Percentiles rank a stretch among this genome's conserved stretches.
Conservation (phyloP, 2,888 invertebrate species). For the Philereme vetulata region DNA sequence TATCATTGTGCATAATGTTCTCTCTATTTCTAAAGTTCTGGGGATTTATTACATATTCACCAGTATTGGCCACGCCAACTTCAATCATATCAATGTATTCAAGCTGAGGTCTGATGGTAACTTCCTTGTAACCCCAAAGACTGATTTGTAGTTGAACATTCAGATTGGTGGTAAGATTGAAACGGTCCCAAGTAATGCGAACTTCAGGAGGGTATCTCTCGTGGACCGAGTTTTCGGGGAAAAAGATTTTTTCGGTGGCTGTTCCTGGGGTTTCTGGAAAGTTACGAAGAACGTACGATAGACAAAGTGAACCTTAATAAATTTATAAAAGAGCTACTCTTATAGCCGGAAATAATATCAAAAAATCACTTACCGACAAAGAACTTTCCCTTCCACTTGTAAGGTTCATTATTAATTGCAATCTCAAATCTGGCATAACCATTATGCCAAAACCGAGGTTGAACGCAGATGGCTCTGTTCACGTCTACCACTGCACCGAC, state of each 20-base stretch:
- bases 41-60: slow-evolving; percentile 89
- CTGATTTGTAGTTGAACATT: slow-evolving; percentile 91
- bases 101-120: slow-evolving; percentile 90
- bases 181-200: slow-evolving; percentile 91
- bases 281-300: neutral
- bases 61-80: slow-evolving; percentile 86
- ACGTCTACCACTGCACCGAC: slow-evolving; percentile 89
- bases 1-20: slow-evolving; percentile 87
- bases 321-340: no score
- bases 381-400: slow-evolving; percentile 95
- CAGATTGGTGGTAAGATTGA: slow-evolving; percentile 92
- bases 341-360: no score
- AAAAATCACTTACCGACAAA: slow-evolving; percentile 89
- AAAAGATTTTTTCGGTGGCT: slow-evolving; percentile 93
- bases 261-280: slow-evolving; percentile 92
- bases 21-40: slow-evolving; percentile 88
- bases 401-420: slow-evolving; percentile 91
- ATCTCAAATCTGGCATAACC: slow-evolving; percentile 95
- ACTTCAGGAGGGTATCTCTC: slow-evolving; percentile 89
- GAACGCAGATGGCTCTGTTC: slow-evolving; percentile 95
- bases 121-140: slow-evolving; percentile 95
- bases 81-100: slow-evolving; percentile 91
- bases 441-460: slow-evolving; percentile 93
- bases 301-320: no score
- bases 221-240: slow-evolving; percentile 89